A percentile compares a stretch with the other conserved stretches of the same genome.
phyloP scores from a whole-genome alignment of 2,113 vertebrate species.

The Cyprinus carpio region DNA sequence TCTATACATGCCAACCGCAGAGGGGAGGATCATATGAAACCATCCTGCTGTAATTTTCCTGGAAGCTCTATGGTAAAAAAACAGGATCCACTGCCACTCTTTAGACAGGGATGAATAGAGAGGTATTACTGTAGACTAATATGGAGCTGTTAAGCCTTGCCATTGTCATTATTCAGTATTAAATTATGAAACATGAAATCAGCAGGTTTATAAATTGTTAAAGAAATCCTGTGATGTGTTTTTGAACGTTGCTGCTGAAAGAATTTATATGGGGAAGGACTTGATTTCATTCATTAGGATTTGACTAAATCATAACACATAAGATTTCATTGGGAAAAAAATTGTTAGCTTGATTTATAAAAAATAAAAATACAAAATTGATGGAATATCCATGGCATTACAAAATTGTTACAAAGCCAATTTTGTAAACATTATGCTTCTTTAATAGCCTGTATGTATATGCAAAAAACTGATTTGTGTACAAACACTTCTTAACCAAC shows the following conservation, averaged over 20 bases:
- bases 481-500: slow-evolving; percentile 9
- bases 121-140: not conserved
- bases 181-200: not conserved
- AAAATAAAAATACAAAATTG: not conserved
- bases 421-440: not conserved
- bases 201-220: not conserved
- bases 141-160: not conserved
- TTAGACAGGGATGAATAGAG: slow-evolving; percentile 7
- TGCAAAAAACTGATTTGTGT: slow-evolving; percentile 4
- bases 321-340: not conserved
- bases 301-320: not conserved
- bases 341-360: not conserved
- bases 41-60: slow-evolving; percentile 65
- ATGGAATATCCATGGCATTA: not conserved
- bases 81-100: slow-evolving; percentile 51
- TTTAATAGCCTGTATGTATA: not conserved
- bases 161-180: not conserved
- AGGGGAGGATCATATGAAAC: slow-evolving; percentile 73
- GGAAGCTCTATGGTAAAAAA: slow-evolving; percentile 51
- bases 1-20: slow-evolving; percentile 64
- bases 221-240: not conserved
- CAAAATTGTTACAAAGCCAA: not conserved
- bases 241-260: not conserved
- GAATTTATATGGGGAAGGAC: no score
- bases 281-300: not conserved